Conservation (phyloP, 64 coral and sea anemone species). For the Pocillopora verrucosa region DNA sequence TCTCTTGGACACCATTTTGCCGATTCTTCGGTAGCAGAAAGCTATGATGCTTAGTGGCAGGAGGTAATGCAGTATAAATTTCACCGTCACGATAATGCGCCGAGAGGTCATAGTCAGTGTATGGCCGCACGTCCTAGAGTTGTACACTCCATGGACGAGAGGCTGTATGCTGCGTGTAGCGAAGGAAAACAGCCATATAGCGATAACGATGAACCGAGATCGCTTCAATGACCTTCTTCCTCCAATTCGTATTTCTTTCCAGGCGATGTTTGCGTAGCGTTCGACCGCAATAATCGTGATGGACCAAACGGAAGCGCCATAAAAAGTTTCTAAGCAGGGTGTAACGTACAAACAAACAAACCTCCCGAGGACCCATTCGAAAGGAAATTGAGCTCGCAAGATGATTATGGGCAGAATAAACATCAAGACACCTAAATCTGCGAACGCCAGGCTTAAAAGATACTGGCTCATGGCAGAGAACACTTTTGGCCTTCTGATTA, state of each 20-base stretch:
- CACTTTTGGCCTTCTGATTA: slow-evolving; percentile 42
- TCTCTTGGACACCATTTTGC: not conserved
- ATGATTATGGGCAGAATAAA: slow-evolving; percentile 9
- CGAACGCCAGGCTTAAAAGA: slow-evolving; percentile 32
- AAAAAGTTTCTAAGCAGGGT: slow-evolving; percentile 24
- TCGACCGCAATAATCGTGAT: slow-evolving; percentile 56
- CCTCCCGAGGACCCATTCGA: slow-evolving; percentile 1
- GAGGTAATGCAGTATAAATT: slow-evolving; percentile 26
- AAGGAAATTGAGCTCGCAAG: not conserved
- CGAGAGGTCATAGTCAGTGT: not conserved
- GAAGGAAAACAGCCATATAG: slow-evolving; percentile 48
- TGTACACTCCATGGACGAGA: not conserved
- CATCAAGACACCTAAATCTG: slow-evolving; percentile 48
- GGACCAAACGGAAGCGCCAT: slow-evolving; percentile 50
- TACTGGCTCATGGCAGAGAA: slow-evolving; percentile 36
- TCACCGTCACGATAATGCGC: not conserved
- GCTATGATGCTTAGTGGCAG: slow-evolving; percentile 46
- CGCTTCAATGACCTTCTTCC: slow-evolving; percentile 18
- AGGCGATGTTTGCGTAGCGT: slow-evolving; percentile 39
- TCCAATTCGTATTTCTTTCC: not conserved
- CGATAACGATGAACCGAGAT: slow-evolving; percentile 21
- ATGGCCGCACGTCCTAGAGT: not conserved
- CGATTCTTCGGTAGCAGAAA: slow-evolving; percentile 33
- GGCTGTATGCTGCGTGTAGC: not conserved
- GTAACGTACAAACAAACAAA: slow-evolving; percentile 37